phyloP scores from a whole-genome alignment of 2,113 vertebrate species.

The Crypturellus undulatus region DNA sequence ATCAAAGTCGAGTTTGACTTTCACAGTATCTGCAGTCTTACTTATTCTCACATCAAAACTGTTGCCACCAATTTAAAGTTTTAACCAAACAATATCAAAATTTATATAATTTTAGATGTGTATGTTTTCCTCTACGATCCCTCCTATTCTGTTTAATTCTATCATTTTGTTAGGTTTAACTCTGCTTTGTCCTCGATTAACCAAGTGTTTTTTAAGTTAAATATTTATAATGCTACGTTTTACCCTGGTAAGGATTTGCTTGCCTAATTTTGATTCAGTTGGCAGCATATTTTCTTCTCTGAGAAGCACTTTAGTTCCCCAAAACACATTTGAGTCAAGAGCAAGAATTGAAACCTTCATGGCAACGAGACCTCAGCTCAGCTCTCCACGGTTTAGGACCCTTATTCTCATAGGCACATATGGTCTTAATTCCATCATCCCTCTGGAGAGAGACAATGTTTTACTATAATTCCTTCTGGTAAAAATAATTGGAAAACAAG shows the following conservation, averaged over 20 bases:
- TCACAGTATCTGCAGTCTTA: neutral
- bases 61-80: neutral
- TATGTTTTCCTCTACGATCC: neutral
- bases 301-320: neutral
- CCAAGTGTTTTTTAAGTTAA: neutral
- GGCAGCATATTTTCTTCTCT: neutral
- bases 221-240: neutral
- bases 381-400: neutral
- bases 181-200: neutral
- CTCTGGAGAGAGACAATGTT: neutral
- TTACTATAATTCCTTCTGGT: neutral
- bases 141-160: neutral
- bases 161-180: neutral
- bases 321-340: constrained; percentile 51
- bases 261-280: constrained; percentile 15
- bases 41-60: neutral
- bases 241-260: neutral
- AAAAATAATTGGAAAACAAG: neutral
- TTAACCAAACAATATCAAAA: neutral
- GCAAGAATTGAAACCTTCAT: constrained; percentile 22
- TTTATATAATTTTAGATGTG: neutral
- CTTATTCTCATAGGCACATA: neutral
- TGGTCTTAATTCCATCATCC: constrained; percentile 13
- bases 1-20: neutral
- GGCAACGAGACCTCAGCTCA: constrained; percentile 25